Evolutionary conservation across 2,888 invertebrate genomes (phyloP).

Genomic region (Calameuta filiformis): DNA sequence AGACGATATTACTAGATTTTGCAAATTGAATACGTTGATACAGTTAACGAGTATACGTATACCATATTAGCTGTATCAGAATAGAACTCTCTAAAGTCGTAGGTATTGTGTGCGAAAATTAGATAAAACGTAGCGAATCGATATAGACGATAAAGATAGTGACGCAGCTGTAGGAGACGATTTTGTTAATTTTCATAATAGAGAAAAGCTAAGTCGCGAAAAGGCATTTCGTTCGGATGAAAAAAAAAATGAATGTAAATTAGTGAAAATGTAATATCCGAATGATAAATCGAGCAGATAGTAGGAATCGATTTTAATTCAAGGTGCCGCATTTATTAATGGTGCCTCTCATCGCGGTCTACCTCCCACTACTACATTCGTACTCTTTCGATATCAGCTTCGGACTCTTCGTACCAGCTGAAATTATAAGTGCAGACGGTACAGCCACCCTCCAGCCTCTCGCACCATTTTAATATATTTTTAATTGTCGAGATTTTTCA

Average conservation of each 20-base stretch:
- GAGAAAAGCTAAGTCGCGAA: not conserved
- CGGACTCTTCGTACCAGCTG: not conserved
- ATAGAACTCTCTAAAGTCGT: not conserved
- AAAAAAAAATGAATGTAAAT: not conserved
- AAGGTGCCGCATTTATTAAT: conserved; percentile 42
- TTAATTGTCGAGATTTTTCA: not conserved
- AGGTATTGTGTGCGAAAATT: not conserved
- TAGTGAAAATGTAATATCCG: not conserved
- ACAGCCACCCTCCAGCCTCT: not conserved
- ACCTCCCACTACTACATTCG: not conserved
- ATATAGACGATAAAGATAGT: not conserved
- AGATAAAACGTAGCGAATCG: not conserved
- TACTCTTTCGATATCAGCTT: not conserved
- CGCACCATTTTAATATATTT: not conserved
- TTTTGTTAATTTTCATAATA: conserved; percentile 44
- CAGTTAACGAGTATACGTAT: not conserved
- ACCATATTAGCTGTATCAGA: not conserved
- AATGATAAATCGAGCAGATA: not conserved
- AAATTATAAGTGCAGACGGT: not conserved
- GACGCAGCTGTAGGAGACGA: conserved; percentile 26
- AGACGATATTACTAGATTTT: not conserved
- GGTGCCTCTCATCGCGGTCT: not conserved
- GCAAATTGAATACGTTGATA: not conserved
- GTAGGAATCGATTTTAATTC: conserved; percentile 49
- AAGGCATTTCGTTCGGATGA: not conserved